Evolutionary conservation across 1,140 invertebrate species (phyloP), one percentile per base, ranked within the genome.

Genomic region (Amphibalanus amphitrite): DNA sequence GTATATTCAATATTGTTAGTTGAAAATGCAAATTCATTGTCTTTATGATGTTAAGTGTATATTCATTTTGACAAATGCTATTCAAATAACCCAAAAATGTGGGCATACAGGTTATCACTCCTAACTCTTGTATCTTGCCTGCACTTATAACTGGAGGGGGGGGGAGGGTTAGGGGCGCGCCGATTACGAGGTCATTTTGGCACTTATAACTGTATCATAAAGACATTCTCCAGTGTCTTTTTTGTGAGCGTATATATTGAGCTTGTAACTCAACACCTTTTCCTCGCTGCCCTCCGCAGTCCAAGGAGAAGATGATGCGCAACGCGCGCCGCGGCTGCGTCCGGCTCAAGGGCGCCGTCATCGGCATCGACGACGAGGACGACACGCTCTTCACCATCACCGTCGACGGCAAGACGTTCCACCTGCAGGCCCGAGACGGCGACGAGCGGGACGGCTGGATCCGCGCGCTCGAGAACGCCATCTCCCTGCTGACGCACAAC

Each of bases 281-380:
- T 20, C 70, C 20, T 17, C 25, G 72, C 13, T 74, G 28, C 23
- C n/a, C n/a, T n/a, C n/a, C 72, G 25, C 73, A 76, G 75, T 76
- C 93, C 38, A 95, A 96, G 81, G 97, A 99, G 78, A 99, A 99
- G 82, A 98, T 99, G 95, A 92, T 94, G 80, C 86, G 93, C 74
- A 95, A 96, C 10, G 92, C 95, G 30, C 85, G 96, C 73, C 84
- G 97, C 74, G 97, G 97, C 33, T 98, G 96, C 83, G 95, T 99
- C 6, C 83, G 93, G 26, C 82, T 95, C 17, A 88, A 92, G 81
- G 94, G 93, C 71, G 96, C 97, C 8, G 88, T 98, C 28, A 93
- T 99, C 78, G 97, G 97, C 29, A 99, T 99, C 77, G 96, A 99
- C 80, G 95, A 97, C 81, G 95, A 97, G 82, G 97, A 99, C 81